Base-by-base conservation (phyloP, 2,888 invertebrate genomes). In the Tipula lateralis region DNA sequence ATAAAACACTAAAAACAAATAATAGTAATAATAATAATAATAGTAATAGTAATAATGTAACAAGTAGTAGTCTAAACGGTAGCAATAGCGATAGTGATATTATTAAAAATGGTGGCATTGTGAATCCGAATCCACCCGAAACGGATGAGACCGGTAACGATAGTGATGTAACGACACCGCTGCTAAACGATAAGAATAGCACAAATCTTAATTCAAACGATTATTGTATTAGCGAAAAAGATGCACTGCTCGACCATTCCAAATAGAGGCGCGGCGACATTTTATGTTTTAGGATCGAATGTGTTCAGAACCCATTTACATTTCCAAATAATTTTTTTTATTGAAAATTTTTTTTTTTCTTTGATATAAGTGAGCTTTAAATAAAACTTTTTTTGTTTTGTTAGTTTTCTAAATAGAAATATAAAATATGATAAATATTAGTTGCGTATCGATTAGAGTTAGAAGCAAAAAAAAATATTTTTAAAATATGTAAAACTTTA, bases 281-380 rank as follows among this genome's bases (percentile, higher is more conserved):
- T 91, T 91, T 85, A 39, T 39, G 13, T 13, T n/a, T 4, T 39
- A 9, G 39, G 16, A 16, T 6, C 24, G 24, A 24, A 24, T 66
- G 66, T 66, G 66, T 66, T 66, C 66, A 24, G 12, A 66, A 66
- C 6, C 12, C 24, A 13, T 24, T 66, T 9, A 39, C 2, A 3
- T 39, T 13, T 39, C 9, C 13, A n/a, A n/a, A n/a, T n/a, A n/a
- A n/a, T n/a, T n/a, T n/a, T n/a, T n/a, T n/a, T n/a, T n/a, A n/a
- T n/a, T n/a, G n/a, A n/a, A n/a, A 13, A 39, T 32, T 32, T 5
- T 32, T 32, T 32, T 7, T 3, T 16, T 44, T 44, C 16, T 39
- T n/a, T n/a, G n/a, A 13, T n/a, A 44, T 50, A 66, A 1, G 12
- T 24, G 66, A 66, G 66, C 66, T 66, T 24, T 66, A 66, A 50